phyloP scores from a whole-genome alignment of 2,797 vertebrate species.

The Onychomys torridus region DNA sequence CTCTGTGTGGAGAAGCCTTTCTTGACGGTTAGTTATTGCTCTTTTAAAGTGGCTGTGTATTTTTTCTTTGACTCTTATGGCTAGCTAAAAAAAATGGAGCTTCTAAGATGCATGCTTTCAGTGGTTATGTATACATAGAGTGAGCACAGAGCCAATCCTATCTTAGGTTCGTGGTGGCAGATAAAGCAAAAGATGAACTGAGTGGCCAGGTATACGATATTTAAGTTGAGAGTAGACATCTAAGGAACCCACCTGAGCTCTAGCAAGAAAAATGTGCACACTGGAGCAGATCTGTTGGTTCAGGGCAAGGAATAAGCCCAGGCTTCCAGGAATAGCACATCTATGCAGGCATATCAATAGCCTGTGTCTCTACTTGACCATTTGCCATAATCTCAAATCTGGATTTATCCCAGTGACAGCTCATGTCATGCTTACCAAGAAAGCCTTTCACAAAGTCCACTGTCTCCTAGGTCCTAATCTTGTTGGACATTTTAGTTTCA shows the following conservation, averaged over 20 bases:
- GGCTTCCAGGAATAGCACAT: background rate
- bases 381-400: background rate
- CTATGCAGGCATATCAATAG: background rate
- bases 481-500: background rate
- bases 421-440: background rate
- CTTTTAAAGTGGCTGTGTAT: background rate
- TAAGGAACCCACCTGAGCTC: background rate
- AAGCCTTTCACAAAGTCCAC: background rate
- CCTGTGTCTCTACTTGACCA: background rate
- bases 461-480: background rate
- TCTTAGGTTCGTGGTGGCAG: background rate
- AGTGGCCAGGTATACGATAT: background rate
- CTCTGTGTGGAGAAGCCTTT: background rate
- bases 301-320: background rate
- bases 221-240: background rate
- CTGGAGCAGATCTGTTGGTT: background rate
- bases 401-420: background rate
- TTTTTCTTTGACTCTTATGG: constrained; percentile 30
- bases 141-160: background rate
- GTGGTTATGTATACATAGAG: background rate
- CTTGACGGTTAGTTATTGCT: background rate
- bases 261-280: background rate
- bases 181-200: background rate
- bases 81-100: constrained; percentile 4
- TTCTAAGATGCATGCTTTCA: background rate